These are phyloP conservation scores for Tauraco erythrolophus DNA, from an alignment of 2,113 vertebrate species.

Conservation along the genomic window DNA sequence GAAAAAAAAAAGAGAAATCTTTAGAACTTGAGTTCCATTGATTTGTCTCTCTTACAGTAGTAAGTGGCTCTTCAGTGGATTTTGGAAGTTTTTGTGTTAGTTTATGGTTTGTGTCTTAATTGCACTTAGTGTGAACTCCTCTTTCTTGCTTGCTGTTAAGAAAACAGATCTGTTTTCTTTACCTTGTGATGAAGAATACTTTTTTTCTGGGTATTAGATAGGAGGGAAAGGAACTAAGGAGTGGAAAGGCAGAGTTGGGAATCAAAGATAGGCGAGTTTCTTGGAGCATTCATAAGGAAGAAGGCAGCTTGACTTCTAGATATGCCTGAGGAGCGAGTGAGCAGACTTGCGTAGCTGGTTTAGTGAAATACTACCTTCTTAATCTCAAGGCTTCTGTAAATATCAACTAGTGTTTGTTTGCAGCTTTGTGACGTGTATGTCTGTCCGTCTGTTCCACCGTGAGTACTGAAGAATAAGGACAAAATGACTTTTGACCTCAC, in stretches of 20 bases:
- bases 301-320: not conserved
- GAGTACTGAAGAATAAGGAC: not conserved
- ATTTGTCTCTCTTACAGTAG: not conserved
- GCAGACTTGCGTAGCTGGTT: slow-evolving; percentile 13
- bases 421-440: not conserved
- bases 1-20: not conserved
- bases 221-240: not conserved
- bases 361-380: not conserved
- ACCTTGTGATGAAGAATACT: not conserved
- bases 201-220: not conserved
- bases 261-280: not conserved
- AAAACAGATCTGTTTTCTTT: not conserved
- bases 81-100: not conserved
- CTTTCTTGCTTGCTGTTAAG: not conserved
- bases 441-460: not conserved
- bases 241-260: not conserved
- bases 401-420: not conserved
- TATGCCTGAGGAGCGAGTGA: not conserved
- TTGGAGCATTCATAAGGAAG: not conserved
- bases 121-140: not conserved
- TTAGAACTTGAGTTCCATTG: not conserved
- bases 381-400: not conserved
- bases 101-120: not conserved
- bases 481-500: not conserved
- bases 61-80: not conserved